Evolutionary conservation across 2,888 invertebrate species (phyloP).

Genomic region (Drosophila rubida): DNA sequence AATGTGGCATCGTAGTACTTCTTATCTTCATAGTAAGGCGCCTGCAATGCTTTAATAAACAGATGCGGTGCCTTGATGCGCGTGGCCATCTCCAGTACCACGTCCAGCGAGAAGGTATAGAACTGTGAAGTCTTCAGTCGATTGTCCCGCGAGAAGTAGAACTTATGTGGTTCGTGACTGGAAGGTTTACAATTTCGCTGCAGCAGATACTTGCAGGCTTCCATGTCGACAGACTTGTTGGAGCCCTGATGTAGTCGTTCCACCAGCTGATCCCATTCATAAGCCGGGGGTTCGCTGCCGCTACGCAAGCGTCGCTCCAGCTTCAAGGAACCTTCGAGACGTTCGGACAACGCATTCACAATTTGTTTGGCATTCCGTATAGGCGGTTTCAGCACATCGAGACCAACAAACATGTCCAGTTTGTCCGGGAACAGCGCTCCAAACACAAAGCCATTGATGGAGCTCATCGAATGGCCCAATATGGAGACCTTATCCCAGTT

Average conservation of each 20-base stretch:
- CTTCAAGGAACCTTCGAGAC: conserved; percentile 84
- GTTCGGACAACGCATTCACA: conserved; percentile 82
- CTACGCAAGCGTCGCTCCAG: conserved; percentile 82
- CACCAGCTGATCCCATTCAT: conserved; percentile 87
- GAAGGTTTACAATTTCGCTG: conserved; percentile 87
- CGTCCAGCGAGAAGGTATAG: conserved; percentile 83
- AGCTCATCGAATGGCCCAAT: conserved; percentile 89
- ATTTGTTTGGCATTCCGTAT: conserved; percentile 62
- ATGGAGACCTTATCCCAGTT: conserved; percentile 90
- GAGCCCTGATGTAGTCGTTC: conserved; percentile 87
- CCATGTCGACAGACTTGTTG: conserved; percentile 86
- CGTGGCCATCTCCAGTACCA: conserved; percentile 86
- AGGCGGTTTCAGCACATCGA: conserved; percentile 82
- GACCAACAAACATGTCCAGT: conserved; percentile 80
- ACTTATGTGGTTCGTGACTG: conserved; percentile 86
- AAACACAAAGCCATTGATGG: conserved; percentile 87
- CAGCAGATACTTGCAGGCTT: conserved; percentile 86
- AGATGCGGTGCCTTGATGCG: conserved; percentile 88
- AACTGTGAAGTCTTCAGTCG: conserved; percentile 86
- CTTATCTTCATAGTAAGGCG: conserved; percentile 86
- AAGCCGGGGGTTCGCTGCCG: conserved; percentile 87
- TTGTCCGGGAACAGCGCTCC: conserved; percentile 87
- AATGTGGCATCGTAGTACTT: conserved; percentile 87
- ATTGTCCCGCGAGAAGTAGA: conserved; percentile 88
- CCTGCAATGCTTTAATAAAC: conserved; percentile 87